phyloP scores from a whole-genome alignment of 1,140 invertebrate genomes.

The Daktulosphaira vitifoliae region DNA sequence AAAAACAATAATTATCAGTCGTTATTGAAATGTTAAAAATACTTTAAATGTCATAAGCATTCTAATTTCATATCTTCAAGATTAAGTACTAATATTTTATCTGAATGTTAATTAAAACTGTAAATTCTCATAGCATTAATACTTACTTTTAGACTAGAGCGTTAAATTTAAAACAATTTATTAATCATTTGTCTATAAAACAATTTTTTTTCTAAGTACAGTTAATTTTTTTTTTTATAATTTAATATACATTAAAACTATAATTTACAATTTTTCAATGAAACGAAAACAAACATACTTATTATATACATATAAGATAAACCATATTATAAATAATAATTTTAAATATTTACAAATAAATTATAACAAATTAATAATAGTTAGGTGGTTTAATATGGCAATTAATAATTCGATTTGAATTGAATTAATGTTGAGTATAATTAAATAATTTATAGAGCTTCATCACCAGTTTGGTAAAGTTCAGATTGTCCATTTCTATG shows the following conservation, averaged over 20 bases:
- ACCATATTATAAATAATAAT: not conserved
- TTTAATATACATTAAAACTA: constrained; percentile 30
- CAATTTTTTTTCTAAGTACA: constrained; percentile 20
- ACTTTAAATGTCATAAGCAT: constrained; percentile 15
- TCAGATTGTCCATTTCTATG: constrained; percentile 52
- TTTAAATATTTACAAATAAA: constrained; percentile 30
- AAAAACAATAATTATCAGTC: constrained; percentile 26
- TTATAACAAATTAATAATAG: constrained; percentile 33
- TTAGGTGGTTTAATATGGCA: constrained; percentile 29
- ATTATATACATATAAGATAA: constrained; percentile 31
- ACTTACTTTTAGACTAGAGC: constrained; percentile 18
- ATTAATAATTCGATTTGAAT: too few relatives aligned
- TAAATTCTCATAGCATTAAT: constrained; percentile 6
- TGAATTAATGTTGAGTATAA: too few relatives aligned
- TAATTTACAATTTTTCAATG: constrained; percentile 18
- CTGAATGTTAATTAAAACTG: constrained; percentile 22
- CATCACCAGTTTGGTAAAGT: constrained; percentile 51
- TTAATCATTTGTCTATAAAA: constrained; percentile 15
- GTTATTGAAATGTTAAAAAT: constrained; percentile 18
- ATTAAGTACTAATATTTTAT: constrained; percentile 11
- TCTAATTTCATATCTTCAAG: constrained; percentile 1
- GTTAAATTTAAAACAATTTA: constrained; percentile 27
- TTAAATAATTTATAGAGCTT: constrained; percentile 55
- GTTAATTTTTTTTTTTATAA: constrained; percentile 24
- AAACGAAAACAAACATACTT: constrained; percentile 31